Evolutionary conservation across 2,888 invertebrate genomes (phyloP), one percentile per base, ranked within the genome.

Genomic region (Onthophagus sagittarius): DNA sequence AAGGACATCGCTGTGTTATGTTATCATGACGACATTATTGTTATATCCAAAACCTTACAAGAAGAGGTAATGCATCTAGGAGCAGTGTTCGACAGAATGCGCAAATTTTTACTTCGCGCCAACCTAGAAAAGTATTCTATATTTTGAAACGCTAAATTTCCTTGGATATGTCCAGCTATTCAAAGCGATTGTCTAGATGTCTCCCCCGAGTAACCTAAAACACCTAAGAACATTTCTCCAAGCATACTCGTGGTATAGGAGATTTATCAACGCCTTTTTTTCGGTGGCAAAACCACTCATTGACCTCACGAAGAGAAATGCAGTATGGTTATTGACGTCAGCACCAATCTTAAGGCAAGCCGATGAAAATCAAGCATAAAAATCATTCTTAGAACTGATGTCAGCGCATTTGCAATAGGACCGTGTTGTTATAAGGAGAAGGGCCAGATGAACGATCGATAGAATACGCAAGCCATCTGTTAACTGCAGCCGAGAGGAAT

Each of bases 11-110:
- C 31, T 6, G 32, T 80, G 2, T 70, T 80, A 0, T 77, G 72
- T 0, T 81, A 81, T 70, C 72, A 81, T 5, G 80, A 81, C 62
- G 80, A 82, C 63, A 53, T 81, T 2, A 79, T 81, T 9, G 31
- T 81, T 0, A 9, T 79, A 15, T 79, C 78, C 11, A 6, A 71
- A 1, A 70, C 73, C 1, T 79, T 79, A 69, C 76, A 79, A 5
- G 69, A 78, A 69, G 79, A 80, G 72, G 2, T 79, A 5, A 23
- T 63, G 9, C 78, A 80, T 69, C 72, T 81, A 14, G n/a, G 69
- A 33, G n/a, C 6, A 53, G 73, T 78, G 5, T 78, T 80, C 70
- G 13, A 72, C 7, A 65, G 75, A 15, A 62, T 79, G 39, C 23
- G 69, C 63, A 13, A 73, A 23, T 79, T 76, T 53, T 75, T 76